Evolutionary conservation across 2,797 vertebrate genomes (phyloP).

Genomic region (Sebastes paucispinis): DNA sequence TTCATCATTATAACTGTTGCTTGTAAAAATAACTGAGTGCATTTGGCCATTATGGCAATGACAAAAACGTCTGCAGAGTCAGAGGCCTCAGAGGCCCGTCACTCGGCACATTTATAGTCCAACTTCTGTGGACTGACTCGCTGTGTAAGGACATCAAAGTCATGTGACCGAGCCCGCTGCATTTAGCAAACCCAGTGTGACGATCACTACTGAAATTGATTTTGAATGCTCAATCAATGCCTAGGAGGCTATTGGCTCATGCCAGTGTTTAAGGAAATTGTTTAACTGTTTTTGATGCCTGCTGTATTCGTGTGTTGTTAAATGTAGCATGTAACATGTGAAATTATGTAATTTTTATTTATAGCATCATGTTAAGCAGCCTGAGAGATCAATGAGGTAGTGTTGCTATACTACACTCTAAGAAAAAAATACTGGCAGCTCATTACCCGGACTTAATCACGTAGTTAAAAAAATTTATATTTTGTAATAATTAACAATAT

Average conservation of each 20-base stretch:
- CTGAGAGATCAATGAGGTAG: not conserved
- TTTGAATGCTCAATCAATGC: constrained; percentile 34
- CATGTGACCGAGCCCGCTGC: constrained; percentile 37
- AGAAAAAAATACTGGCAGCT: too few relatives aligned
- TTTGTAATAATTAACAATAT: too few relatives aligned
- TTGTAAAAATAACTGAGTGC: constrained; percentile 73
- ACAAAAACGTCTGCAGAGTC: constrained; percentile 67
- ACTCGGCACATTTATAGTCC: constrained; percentile 58
- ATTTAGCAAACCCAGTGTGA: constrained; percentile 42
- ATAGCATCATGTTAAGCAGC: not conserved
- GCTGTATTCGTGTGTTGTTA: not conserved
- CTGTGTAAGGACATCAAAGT: constrained; percentile 46
- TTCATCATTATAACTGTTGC: constrained; percentile 60
- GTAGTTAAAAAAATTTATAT: too few relatives aligned
- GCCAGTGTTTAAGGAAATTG: not conserved
- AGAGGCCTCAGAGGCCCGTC: constrained; percentile 59
- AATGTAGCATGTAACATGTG: not conserved
- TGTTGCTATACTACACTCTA: not conserved
- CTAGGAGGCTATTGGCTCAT: not conserved
- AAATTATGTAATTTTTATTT: not conserved
- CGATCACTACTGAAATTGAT: constrained; percentile 42
- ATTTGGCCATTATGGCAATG: constrained; percentile 65
- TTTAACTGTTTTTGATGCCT: constrained; percentile 5
- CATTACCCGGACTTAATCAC: too few relatives aligned
- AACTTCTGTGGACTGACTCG: constrained; percentile 48